Conservation (phyloP, 2,797 vertebrate genomes). For the Semaprochilodus insignis region DNA sequence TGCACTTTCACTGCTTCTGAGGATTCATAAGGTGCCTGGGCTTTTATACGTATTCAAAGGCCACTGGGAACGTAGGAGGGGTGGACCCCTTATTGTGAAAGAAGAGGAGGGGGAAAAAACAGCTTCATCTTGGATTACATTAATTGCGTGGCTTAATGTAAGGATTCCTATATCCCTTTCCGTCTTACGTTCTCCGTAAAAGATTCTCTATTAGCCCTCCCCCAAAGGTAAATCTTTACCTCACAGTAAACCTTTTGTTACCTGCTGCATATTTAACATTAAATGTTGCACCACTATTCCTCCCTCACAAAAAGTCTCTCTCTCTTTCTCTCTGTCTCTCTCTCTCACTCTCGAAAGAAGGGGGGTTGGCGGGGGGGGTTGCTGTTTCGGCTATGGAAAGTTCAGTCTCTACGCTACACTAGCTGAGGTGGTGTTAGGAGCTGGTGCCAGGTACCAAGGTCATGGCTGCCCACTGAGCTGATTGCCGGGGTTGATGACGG, state of each 20-base stretch:
- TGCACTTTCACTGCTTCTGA: slow-evolving; percentile 63
- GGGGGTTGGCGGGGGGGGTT: background rate
- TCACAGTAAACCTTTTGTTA: slow-evolving; percentile 65
- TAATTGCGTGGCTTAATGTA: slow-evolving; percentile 68
- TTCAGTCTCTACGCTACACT: slow-evolving; percentile 57
- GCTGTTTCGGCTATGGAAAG: slow-evolving; percentile 50
- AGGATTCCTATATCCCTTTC: slow-evolving; percentile 63
- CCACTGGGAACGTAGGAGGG: slow-evolving; percentile 64
- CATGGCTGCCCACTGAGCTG: slow-evolving; percentile 51
- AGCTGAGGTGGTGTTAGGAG: slow-evolving; percentile 51
- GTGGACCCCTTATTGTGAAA: slow-evolving; percentile 60
- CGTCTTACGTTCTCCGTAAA: slow-evolving; percentile 48
- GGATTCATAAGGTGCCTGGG: slow-evolving; percentile 34
- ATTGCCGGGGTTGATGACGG: slow-evolving; percentile 46
- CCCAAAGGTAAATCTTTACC: slow-evolving; percentile 44
- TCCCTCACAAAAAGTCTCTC: slow-evolving; percentile 28
- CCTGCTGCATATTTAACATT: slow-evolving; percentile 46
- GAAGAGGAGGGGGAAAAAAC: slow-evolving; percentile 50
- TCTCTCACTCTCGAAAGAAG: slow-evolving; percentile 1
- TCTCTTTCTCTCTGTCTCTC: background rate
- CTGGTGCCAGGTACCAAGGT: slow-evolving; percentile 57
- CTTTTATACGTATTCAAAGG: slow-evolving; percentile 78
- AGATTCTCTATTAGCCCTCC: slow-evolving; percentile 38
- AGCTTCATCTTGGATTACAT: slow-evolving; percentile 67
- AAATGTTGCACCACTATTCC: slow-evolving; percentile 39